A percentile compares a stretch with the other conserved stretches of the same genome.
Conservation (phyloP, 1,140 invertebrate genomes). For the Whitmania pigra region DNA sequence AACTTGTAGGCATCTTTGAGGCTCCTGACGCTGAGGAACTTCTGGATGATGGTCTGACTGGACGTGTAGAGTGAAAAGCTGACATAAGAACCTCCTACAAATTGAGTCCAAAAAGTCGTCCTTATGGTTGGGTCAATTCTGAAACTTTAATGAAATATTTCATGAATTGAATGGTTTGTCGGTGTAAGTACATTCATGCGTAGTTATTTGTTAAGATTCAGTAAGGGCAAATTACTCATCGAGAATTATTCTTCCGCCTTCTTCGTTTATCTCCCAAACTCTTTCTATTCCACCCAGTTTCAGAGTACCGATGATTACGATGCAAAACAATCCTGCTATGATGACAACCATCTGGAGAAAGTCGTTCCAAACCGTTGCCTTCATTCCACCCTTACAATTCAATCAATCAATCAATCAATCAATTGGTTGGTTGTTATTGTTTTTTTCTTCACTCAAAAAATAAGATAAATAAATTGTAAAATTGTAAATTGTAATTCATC, state of each 20-base stretch:
- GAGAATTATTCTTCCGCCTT: slow-evolving; percentile 51
- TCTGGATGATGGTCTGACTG: slow-evolving; percentile 77
- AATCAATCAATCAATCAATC: neutral
- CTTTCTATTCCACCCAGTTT: slow-evolving; percentile 50
- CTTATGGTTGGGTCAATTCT: slow-evolving; percentile 58
- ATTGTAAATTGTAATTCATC: too few relatives aligned
- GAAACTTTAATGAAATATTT: slow-evolving; percentile 47
- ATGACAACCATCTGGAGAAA: slow-evolving; percentile 21
- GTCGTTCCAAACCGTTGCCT: slow-evolving; percentile 20
- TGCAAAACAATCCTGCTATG: neutral
- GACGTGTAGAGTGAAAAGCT: slow-evolving; percentile 64
- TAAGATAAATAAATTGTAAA: too few relatives aligned
- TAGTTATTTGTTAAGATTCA: neutral
- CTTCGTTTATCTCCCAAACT: slow-evolving; percentile 53
- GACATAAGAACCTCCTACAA: slow-evolving; percentile 57
- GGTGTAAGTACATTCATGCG: too few relatives aligned
- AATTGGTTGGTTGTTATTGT: neutral
- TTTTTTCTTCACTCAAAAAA: too few relatives aligned
- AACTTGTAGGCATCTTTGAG: slow-evolving; percentile 52
- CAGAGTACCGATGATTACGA: slow-evolving; percentile 46
- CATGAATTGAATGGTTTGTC: too few relatives aligned
- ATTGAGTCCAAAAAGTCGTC: slow-evolving; percentile 71
- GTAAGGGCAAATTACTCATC: slow-evolving; percentile 1
- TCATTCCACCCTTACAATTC: slow-evolving; percentile 22
- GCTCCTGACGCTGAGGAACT: slow-evolving; percentile 64